Base-by-base conservation (phyloP, 2,113 vertebrate species). In the Paramisgurnus dabryanus region DNA sequence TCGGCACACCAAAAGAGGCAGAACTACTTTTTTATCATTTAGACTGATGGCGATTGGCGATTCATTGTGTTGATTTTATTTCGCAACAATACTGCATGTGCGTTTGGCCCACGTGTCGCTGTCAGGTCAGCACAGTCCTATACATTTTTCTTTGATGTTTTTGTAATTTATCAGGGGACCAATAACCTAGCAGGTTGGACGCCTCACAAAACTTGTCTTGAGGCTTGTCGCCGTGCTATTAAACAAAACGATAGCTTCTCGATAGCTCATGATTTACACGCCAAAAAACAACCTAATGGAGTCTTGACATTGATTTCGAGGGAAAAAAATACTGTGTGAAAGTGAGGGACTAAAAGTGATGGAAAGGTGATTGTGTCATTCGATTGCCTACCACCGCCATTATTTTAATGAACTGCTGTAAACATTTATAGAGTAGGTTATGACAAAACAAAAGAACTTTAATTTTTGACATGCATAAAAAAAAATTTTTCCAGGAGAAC, bases 41-140 rank as follows among this genome's bases (percentile, higher is more conserved):
- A 18, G 71, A 61, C 57, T 74, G 55, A 74, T 61, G 57, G 55
- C n/a, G 5, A 74, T 74, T 61, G 57, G 55, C n/a, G 5, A 74
- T 74, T 74, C 39, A 61, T 61, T 8, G 40, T 61, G 43, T 74
- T 15, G 18, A 34, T 75, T 49, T 18, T 50, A 39, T 75, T 73
- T 60, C 60, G 39, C 70, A 60, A 43, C 18, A 58, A 12, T 11
- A 9, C 10, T 6, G 10, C 58, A 17, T 72, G 17, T 34, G 27
- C 27, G 18, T 60, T 73, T 61, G 40, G n/a, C 41, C 9, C 71
- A 60, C 17, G 34, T 34, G 18, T 49, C 49, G 57, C 39, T 12
- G 17, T 6, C 15, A 41, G 41, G 69, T 57, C 69, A 57, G 9
- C 50, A 71, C 3, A 50, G 4, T 15, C n/a, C 69, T 4, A 40